These are phyloP conservation scores for Fregetta grallaria DNA, from an alignment of 2,113 vertebrate genomes.

Conservation along the genomic window DNA sequence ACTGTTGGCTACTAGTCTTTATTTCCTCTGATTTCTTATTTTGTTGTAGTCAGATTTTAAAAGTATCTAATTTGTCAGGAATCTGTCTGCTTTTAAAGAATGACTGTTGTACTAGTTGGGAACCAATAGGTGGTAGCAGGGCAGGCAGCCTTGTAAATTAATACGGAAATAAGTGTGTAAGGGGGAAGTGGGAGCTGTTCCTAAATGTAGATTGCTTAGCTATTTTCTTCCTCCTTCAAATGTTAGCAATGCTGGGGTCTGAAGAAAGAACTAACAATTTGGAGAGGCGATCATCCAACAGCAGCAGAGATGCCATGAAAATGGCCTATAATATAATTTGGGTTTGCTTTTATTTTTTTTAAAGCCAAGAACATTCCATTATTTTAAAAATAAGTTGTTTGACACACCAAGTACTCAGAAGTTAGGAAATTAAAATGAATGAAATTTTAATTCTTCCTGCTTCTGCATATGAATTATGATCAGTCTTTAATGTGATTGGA, in stretches of 20 bases:
- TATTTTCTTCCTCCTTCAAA: neutral
- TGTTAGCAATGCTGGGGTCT: neutral
- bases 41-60: neutral
- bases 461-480: neutral
- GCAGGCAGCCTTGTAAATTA: neutral
- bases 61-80: neutral
- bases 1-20: neutral
- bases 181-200: neutral
- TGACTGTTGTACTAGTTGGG: neutral
- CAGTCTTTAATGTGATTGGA: neutral
- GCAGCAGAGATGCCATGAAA: neutral
- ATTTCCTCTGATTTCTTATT: neutral
- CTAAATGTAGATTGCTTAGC: neutral
- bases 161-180: neutral
- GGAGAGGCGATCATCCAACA: fast-evolving
- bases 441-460: neutral
- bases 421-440: neutral
- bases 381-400: neutral
- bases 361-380: neutral
- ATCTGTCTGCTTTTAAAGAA: neutral
- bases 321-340: neutral
- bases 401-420: neutral
- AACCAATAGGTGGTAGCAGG: neutral
- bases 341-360: neutral
- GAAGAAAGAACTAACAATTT: neutral